Evolutionary conservation across 2,888 invertebrate genomes (phyloP).

Genomic region (Tyria jacobaeae): DNA sequence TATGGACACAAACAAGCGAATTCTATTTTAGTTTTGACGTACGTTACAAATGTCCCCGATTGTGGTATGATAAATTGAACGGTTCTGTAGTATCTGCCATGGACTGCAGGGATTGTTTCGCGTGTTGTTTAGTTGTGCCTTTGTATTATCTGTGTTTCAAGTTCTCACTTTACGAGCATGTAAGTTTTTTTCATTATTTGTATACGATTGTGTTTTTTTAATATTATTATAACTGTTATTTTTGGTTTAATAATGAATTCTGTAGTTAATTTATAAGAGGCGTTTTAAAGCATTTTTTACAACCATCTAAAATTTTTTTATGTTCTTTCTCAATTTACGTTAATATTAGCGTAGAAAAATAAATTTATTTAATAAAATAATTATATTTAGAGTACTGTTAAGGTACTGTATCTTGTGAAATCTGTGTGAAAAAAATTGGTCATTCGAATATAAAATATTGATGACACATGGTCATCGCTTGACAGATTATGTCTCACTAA

Average conservation of each 20-base stretch:
- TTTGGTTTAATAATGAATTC: neutral
- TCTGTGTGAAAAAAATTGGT: no score
- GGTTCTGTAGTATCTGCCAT: conserved; percentile 42
- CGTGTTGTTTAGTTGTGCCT: conserved; percentile 35
- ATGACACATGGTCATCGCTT: no score
- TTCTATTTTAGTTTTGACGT: conserved; percentile 62
- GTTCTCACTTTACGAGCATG: conserved; percentile 27
- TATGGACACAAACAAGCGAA: conserved; percentile 61
- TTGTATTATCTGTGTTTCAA: conserved; percentile 31
- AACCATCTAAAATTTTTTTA: no score
- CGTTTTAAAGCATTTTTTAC: no score
- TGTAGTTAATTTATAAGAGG: neutral
- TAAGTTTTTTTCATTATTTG: conserved; percentile 35
- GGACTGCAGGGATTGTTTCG: conserved; percentile 23
- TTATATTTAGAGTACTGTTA: no score
- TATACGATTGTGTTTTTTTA: conserved; percentile 1
- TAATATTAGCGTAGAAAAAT: no score
- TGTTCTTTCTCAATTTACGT: no score
- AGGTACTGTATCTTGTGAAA: no score
- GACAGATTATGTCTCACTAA: no score
- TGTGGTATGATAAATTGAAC: conserved; percentile 57
- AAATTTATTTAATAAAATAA: no score
- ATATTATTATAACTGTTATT: neutral
- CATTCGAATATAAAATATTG: no score
- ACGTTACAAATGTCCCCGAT: conserved; percentile 61